phyloP scores from a whole-genome alignment of 2,113 vertebrate species.

The Solea solea region DNA sequence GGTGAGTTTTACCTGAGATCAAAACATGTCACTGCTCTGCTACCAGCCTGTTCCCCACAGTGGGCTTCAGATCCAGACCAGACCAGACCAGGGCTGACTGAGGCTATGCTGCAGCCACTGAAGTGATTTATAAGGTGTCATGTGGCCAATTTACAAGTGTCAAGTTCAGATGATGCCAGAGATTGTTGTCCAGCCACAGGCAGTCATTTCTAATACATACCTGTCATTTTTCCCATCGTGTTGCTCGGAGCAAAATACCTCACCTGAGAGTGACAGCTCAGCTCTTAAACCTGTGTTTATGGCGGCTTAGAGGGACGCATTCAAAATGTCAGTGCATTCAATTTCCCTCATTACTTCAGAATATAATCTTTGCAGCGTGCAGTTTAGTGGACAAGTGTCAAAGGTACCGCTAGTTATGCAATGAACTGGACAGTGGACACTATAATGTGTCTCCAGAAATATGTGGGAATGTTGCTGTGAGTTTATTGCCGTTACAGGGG shows the following conservation, averaged over 20 bases:
- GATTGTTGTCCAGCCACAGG: constrained; percentile 42
- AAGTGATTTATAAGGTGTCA: constrained; percentile 40
- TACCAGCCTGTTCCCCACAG: constrained; percentile 66
- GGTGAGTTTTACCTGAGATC: constrained; percentile 81
- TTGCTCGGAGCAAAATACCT: constrained; percentile 35
- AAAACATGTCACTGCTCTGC: constrained; percentile 28
- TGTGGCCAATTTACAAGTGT: constrained; percentile 36
- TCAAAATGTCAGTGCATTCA: constrained; percentile 16
- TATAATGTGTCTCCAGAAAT: neutral
- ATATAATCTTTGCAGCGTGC: neutral
- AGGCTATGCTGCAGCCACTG: constrained; percentile 3
- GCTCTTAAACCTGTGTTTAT: constrained; percentile 26
- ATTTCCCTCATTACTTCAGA: constrained; percentile 9
- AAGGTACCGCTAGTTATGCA: constrained; percentile 10
- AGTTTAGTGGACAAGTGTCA: constrained; percentile 6
- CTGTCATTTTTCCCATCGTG: constrained; percentile 26
- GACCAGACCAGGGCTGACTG: constrained; percentile 14
- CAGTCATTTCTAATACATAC: constrained; percentile 29
- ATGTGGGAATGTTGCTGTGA: neutral
- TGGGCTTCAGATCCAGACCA: constrained; percentile 48
- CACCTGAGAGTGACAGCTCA: constrained; percentile 3
- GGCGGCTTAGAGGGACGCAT: constrained; percentile 18
- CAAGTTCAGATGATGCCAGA: constrained; percentile 34
- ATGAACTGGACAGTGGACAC: neutral
- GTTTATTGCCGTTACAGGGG: neutral